A percentile compares a stretch with the other conserved stretches of the same genome.
These are phyloP conservation scores for Drosophila funebris DNA, from an alignment of 1,140 invertebrate species.

Conservation along the genomic window DNA sequence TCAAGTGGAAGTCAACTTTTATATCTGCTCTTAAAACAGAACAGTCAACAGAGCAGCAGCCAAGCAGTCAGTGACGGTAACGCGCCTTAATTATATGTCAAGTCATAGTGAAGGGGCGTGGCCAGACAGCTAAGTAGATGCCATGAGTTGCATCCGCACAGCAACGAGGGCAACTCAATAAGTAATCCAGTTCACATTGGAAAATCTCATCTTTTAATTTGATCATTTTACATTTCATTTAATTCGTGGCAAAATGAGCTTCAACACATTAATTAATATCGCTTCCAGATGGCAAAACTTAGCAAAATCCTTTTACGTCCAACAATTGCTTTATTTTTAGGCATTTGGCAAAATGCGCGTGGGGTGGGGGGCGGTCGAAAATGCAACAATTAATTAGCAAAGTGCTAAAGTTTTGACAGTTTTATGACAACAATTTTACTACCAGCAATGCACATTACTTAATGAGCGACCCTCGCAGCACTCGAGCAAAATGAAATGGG, in stretches of 20 bases:
- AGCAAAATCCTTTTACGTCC: neutral
- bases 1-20: slow-evolving; percentile 40
- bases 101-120: slow-evolving; percentile 27
- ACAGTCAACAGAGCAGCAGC: neutral
- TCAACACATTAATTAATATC: slow-evolving; percentile 1
- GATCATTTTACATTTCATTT: neutral
- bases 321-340: slow-evolving; percentile 6
- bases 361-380: neutral
- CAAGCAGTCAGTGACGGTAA: neutral
- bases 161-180: slow-evolving; percentile 10
- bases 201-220: neutral
- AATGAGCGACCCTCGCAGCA: slow-evolving; percentile 10
- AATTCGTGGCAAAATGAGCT: neutral
- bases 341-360: neutral
- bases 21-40: slow-evolving; percentile 32
- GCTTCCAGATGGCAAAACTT: neutral
- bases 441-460: slow-evolving; percentile 10
- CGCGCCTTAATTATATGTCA: slow-evolving; percentile 44
- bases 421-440: slow-evolving; percentile 17
- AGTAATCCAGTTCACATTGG: neutral
- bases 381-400: slow-evolving; percentile 28
- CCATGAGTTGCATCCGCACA: slow-evolving; percentile 3
- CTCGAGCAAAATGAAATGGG: slow-evolving; percentile 33
- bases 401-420: slow-evolving; percentile 39
- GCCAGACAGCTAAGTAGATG: slow-evolving; percentile 26